Evolutionary conservation across 1,140 invertebrate species (phyloP), one percentile per base, ranked within the genome.

Genomic region (Glomeris maerens): DNA sequence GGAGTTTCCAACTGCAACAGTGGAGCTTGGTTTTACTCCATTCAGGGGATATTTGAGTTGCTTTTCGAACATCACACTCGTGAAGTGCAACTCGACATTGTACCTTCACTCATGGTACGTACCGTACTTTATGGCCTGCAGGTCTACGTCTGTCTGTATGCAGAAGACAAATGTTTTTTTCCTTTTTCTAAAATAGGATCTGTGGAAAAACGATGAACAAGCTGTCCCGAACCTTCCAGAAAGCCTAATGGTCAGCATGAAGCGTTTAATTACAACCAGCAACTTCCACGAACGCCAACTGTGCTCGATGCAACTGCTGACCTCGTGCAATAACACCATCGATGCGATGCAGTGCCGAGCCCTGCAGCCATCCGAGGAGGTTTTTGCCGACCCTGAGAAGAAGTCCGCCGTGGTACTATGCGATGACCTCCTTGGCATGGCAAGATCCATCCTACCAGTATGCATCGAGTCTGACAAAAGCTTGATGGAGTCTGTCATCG

Each of bases 31-130:
- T 63, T 62, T 45, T 62, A 62, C 54, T 58, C 23, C 20, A 52
- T 61, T 5, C 57, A 58, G 13, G 61, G 61, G n/a, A 22, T 63
- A 29, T 61, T 63, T 26, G 25, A 59, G 48, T 55, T 53, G 2
- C 48, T 55, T 1, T 63, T 63, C 55, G 56, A 60, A 38, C 57
- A 58, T 29, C 57, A 59, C 4, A 29, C 49, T n/a, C 38, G 29
- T 23, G 14, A 31, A 2, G 28, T 58, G 20, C 60, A 62, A 52
- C 52, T 49, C 38, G 52, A 55, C 2, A 46, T 53, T 39, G 47
- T 51, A 3, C 2, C 31, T 2, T 42, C 40, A 5, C 25, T 42
- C 20, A 21, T 42, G 10, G 31, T 36, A 36, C 17, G 31, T 36
- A 36, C 17, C 10, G 17, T 13, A n/a, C n/a, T n/a, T n/a, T n/a